phyloP scores from a whole-genome alignment of 1,140 invertebrate species.

The Berghia stephanieae region DNA sequence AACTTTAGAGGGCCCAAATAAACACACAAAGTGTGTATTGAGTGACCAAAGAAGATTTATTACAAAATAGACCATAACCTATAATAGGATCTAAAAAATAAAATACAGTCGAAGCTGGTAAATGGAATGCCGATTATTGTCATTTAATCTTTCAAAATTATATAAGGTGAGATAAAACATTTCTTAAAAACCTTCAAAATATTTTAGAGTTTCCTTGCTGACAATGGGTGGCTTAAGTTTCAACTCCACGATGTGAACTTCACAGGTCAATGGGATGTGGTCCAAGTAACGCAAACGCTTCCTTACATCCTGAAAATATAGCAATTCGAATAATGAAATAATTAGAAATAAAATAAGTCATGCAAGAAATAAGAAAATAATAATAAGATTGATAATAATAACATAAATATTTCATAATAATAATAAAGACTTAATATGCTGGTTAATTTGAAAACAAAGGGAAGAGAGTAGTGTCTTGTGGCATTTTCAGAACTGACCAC shows the following conservation, averaged over 20 bases:
- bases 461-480: no score
- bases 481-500: no score
- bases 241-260: conserved; percentile 90
- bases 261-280: conserved; percentile 89
- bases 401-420: no score
- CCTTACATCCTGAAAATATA: conserved; percentile 70
- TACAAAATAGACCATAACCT: background rate
- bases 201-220: conserved; percentile 68
- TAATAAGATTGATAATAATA: background rate
- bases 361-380: conserved; percentile 19
- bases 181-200: conserved; percentile 49
- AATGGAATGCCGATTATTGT: background rate
- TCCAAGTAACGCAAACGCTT: conserved; percentile 82
- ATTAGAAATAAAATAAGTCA: no score
- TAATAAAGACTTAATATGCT: no score
- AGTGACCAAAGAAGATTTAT: no score
- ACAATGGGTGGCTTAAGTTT: conserved; percentile 79
- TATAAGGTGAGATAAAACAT: background rate
- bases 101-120: background rate
- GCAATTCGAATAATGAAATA: no score
- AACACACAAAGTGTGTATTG: no score
- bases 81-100: background rate
- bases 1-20: no score
- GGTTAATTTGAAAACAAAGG: no score
- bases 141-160: background rate